phyloP scores from a whole-genome alignment of 2,888 invertebrate genomes.

The Ptychoptera albimana region DNA sequence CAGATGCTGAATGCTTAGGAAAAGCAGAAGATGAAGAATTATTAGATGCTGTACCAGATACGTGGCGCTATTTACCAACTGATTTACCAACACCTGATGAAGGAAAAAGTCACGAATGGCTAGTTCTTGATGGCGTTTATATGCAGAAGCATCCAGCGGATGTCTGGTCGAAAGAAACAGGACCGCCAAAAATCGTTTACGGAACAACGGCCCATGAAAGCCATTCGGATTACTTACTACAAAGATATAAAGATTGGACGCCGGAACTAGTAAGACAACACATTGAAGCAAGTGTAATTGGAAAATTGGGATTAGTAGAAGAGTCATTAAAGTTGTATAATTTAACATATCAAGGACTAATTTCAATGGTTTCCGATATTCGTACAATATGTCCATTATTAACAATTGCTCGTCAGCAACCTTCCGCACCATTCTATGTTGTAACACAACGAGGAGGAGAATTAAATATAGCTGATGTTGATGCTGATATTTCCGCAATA shows the following conservation, averaged over 20 bases:
- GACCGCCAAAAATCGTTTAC: conserved; percentile 40
- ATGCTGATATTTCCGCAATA: conserved; percentile 63
- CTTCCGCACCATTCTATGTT: conserved; percentile 55
- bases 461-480: conserved; percentile 33
- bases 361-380: conserved; percentile 59
- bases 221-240: conserved; percentile 41
- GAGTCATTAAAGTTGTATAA: conserved; percentile 50
- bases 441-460: conserved; percentile 45
- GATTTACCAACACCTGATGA: conserved; percentile 37
- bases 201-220: conserved; percentile 62
- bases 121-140: conserved; percentile 56
- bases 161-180: conserved; percentile 39
- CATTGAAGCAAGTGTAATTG: conserved; percentile 38
- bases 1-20: conserved; percentile 41
- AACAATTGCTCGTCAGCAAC: conserved; percentile 44
- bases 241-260: conserved; percentile 48
- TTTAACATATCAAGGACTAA: conserved; percentile 48
- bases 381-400: conserved; percentile 65
- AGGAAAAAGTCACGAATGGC: conserved; percentile 50
- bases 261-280: conserved; percentile 45
- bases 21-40: conserved; percentile 38
- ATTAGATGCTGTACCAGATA: conserved; percentile 51
- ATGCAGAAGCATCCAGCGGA: conserved; percentile 49
- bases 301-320: conserved; percentile 42
- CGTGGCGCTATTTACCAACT: conserved; percentile 46